A percentile compares a stretch with the other conserved stretches of the same genome.
Conservation (phyloP, 2,888 invertebrate genomes). For the Nebria salina region DNA sequence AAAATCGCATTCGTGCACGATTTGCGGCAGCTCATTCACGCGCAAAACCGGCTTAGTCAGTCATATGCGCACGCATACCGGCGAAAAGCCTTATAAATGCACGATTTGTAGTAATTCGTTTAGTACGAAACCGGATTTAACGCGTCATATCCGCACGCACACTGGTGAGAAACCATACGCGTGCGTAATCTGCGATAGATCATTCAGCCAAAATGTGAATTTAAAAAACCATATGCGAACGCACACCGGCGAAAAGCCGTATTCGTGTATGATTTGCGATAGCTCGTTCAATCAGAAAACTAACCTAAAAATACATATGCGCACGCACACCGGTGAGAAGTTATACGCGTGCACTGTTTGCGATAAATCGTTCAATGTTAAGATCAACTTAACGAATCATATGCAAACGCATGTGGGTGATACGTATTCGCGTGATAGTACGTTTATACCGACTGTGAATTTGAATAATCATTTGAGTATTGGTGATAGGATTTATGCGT, state of each 20-base stretch:
- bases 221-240: background rate
- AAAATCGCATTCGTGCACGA: too few relatives aligned
- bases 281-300: background rate
- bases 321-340: background rate
- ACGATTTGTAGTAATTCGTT: constrained; percentile 1
- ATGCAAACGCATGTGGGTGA: background rate
- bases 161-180: background rate
- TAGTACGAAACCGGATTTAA: background rate
- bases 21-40: too few relatives aligned
- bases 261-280: background rate
- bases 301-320: background rate
- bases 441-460: too few relatives aligned
- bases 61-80: background rate
- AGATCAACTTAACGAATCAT: background rate
- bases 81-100: constrained; percentile 4
- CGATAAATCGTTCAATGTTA: background rate
- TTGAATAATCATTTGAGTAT: too few relatives aligned
- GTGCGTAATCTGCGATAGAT: background rate
- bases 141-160: background rate
- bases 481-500: background rate
- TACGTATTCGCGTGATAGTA: too few relatives aligned
- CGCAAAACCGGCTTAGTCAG: too few relatives aligned
- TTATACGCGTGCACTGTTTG: background rate
- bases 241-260: constrained; percentile 7
- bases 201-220: background rate